phyloP scores from a whole-genome alignment of 2,888 invertebrate genomes.

The Protula sp. region DNA sequence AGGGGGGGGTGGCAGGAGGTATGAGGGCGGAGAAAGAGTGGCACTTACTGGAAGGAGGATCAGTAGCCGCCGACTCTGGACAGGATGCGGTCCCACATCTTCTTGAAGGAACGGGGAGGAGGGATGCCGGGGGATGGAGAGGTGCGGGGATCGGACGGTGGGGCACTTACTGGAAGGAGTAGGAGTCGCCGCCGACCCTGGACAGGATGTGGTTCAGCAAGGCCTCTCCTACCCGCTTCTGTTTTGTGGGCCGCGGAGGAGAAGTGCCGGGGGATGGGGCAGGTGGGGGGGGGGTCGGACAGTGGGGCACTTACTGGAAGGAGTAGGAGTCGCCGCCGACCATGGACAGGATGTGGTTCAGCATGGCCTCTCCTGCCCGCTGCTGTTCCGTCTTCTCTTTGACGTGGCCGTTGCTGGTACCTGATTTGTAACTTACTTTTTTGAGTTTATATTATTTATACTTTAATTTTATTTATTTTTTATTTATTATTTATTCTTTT shows the following conservation, averaged over 20 bases:
- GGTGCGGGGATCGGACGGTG: too few species aligned
- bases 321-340: conserved; percentile 51
- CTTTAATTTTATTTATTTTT: too few species aligned
- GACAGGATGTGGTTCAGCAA: conserved; percentile 45
- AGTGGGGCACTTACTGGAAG: conserved; percentile 45
- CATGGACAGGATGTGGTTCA: conserved; percentile 44
- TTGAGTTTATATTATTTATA: too few species aligned
- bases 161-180: conserved; percentile 48
- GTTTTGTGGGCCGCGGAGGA: conserved; percentile 44
- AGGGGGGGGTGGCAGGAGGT: too few species aligned
- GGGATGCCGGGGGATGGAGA: too few species aligned
- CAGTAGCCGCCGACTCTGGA: conserved; percentile 49
- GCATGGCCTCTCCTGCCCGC: conserved; percentile 39
- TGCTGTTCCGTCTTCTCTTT: conserved; percentile 49
- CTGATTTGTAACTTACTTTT: too few species aligned
- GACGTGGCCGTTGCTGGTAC: conserved; percentile 23
- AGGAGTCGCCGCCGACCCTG: conserved; percentile 50
- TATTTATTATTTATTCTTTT: too few species aligned
- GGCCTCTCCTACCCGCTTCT: conserved; percentile 42
- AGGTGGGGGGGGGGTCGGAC: too few species aligned
- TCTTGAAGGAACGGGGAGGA: conserved; percentile 44
- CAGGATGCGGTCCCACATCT: conserved; percentile 43
- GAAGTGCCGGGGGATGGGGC: too few species aligned
- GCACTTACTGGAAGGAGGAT: conserved; percentile 48
- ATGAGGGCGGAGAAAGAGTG: too few species aligned